Evolutionary conservation across 30 jellyfish, hydroid and myxozoan genomes (phyloP), one percentile per base, ranked within the genome.

Genomic region (Nemopilema nomurai): DNA sequence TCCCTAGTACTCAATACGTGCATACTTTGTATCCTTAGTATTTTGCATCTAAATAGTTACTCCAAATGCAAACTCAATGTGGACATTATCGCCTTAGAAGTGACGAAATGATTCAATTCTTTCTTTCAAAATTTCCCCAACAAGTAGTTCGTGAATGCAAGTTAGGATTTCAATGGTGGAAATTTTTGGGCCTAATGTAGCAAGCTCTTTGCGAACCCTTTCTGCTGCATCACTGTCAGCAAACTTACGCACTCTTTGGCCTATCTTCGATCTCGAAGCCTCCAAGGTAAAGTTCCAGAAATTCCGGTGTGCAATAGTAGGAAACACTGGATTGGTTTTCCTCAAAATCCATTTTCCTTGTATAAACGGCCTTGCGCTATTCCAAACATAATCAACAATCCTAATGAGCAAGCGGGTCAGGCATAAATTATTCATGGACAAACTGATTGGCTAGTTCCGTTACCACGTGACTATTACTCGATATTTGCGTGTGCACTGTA

Each of bases 261-360:
- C 97, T 97, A 33, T 95, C 99, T 67, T 83, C 87, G 21, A 90
- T 90, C 57, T 87, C 89, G 73, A 95, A 95, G 62, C 85, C 74
- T 81, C 98, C 99, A 65, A 95, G 74, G 76, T 80, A 95, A 33
- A 53, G 81, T 32, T 95, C 97, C 63, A 95, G 53, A 72, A 52
- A 95, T 73, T 87, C 96, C 4, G 93, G 96, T 31, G 99, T 81
- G 85, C 97, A 94, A 81, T 75, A 89, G 41, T 83, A 90, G 0
- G 98, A 88, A 16, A 90, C 88, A 65, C 91, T 69, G n/a, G 87
- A 72, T 51, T 82, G 88, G 19, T 77, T 29, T 50, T 90, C 91
- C 52, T 76, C 88, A 29, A 31, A 69, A 52, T 74, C 87, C 97
- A 83, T 83, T 49, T 23, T 79, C 29, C 28, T 67, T 28, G 13